These are phyloP conservation scores for Onychostoma macrolepis DNA, from an alignment of 2,113 vertebrate species.

Conservation along the genomic window DNA sequence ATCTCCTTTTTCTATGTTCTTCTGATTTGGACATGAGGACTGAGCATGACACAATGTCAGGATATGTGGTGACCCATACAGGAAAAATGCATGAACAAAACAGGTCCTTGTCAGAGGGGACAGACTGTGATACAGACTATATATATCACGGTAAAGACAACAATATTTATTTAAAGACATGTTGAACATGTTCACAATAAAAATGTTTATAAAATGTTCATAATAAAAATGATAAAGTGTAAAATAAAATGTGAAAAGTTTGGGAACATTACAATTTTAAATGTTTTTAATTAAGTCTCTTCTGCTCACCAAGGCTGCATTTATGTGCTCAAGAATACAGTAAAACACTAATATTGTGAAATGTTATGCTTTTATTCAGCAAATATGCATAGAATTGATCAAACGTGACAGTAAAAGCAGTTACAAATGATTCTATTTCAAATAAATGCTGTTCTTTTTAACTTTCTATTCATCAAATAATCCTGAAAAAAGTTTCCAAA, in stretches of 20 bases:
- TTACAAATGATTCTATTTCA: no score
- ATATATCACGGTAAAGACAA: not conserved
- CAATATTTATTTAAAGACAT: not conserved
- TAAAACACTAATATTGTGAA: not conserved
- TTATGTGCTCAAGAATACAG: not conserved
- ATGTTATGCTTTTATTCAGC: no score
- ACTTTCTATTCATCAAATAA: no score
- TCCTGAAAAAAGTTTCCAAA: no score
- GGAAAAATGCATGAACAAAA: not conserved
- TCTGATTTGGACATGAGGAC: not conserved
- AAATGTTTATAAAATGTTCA: not conserved
- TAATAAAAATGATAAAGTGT: not conserved
- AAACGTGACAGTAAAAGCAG: no score
- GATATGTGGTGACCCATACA: not conserved
- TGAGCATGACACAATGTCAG: not conserved
- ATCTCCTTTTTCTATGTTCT: not conserved
- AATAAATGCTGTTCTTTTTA: no score
- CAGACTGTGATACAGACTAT: not conserved
- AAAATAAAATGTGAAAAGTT: no score
- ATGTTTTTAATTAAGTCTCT: no score
- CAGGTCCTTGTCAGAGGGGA: not conserved
- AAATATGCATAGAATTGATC: no score
- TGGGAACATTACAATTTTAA: no score
- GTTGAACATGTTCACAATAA: not conserved
- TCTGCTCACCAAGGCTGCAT: no score